These are phyloP conservation scores for Drosophila tanythrix DNA, from an alignment of 2,888 invertebrate species.

Conservation along the genomic window DNA sequence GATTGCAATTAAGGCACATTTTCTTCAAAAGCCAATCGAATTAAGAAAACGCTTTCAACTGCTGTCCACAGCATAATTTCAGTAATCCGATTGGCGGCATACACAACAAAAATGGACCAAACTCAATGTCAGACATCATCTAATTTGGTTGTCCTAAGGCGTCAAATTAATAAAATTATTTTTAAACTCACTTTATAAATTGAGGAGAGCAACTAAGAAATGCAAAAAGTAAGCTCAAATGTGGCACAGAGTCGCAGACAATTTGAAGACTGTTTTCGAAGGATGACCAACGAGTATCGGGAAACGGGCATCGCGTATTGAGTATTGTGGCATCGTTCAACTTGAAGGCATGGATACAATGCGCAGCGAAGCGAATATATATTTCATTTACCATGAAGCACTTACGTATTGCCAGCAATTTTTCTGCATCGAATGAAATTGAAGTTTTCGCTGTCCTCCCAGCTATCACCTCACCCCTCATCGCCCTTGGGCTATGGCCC, in stretches of 20 bases:
- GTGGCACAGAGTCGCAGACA: slow-evolving; percentile 31
- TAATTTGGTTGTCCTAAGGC: slow-evolving; percentile 51
- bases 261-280: neutral
- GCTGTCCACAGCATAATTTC: neutral
- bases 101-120: slow-evolving; percentile 11
- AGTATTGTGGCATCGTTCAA: slow-evolving; percentile 31
- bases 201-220: slow-evolving; percentile 16
- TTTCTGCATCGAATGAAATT: slow-evolving; percentile 80
- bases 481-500: neutral
- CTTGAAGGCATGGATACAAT: slow-evolving; percentile 41
- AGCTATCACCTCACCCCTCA: neutral
- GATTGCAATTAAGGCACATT: neutral
- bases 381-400: slow-evolving; percentile 78
- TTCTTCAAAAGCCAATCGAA: slow-evolving; percentile 2
- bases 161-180: slow-evolving; percentile 56
- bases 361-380: slow-evolving; percentile 70
- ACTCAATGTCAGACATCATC: slow-evolving; percentile 47
- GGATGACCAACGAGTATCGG: neutral
- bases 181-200: slow-evolving; percentile 55
- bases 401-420: slow-evolving; percentile 76
- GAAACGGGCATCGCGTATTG: slow-evolving; percentile 8
- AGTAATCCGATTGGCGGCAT: slow-evolving; percentile 43
- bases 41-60: slow-evolving; percentile 14
- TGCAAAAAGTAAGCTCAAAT: slow-evolving; percentile 6
- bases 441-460: slow-evolving; percentile 55